Evolutionary conservation across 2,888 invertebrate genomes (phyloP).

Genomic region (Polydesmus complanatus): DNA sequence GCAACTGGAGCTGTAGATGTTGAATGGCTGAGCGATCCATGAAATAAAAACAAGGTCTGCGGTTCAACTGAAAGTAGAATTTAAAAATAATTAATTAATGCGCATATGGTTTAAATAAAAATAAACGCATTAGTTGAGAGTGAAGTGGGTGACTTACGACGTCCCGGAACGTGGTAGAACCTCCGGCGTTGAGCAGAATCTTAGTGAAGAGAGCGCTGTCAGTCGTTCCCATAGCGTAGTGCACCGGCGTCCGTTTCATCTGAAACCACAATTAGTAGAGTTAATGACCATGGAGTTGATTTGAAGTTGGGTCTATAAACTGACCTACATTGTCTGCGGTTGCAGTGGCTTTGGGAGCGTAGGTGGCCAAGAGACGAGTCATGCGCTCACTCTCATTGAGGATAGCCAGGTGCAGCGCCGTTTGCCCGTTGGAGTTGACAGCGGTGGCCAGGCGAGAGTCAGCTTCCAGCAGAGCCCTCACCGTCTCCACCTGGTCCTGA

Average conservation of each 20-base stretch:
- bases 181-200: slow-evolving; percentile 66
- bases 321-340: slow-evolving; percentile 68
- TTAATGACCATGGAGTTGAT: not conserved
- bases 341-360: slow-evolving; percentile 55
- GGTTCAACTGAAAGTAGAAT: slow-evolving; percentile 46
- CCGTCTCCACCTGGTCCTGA: slow-evolving; percentile 45
- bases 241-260: slow-evolving; percentile 74
- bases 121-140: no score
- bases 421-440: slow-evolving; percentile 54
- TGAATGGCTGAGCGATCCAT: slow-evolving; percentile 81
- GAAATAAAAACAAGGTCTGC: slow-evolving; percentile 80
- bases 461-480: slow-evolving; percentile 35
- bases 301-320: not conserved
- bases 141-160: slow-evolving; percentile 37
- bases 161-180: slow-evolving; percentile 68
- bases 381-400: slow-evolving; percentile 67
- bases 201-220: slow-evolving; percentile 66
- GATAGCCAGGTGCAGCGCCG: slow-evolving; percentile 71
- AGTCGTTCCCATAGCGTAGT: slow-evolving; percentile 81
- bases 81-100: not conserved
- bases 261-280: slow-evolving; percentile 32
- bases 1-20: slow-evolving; percentile 40
- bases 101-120: no score
- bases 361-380: slow-evolving; percentile 57
- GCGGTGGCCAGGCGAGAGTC: slow-evolving; percentile 38